Evolutionary conservation across 2,113 vertebrate species (phyloP).

Genomic region (Salvelinus sp.): DNA sequence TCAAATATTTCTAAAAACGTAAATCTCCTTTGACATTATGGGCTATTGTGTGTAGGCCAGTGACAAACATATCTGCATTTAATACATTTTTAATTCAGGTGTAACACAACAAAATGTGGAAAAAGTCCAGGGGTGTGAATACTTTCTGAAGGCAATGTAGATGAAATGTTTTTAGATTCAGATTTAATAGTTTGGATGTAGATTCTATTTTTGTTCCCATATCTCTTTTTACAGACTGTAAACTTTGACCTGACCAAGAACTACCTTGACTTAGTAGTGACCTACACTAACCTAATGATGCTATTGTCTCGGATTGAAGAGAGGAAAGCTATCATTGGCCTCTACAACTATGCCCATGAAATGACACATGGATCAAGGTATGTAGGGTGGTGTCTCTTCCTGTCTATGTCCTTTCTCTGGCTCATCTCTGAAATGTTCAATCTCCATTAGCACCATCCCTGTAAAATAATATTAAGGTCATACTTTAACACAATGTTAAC

Average conservation of each 20-base stretch:
- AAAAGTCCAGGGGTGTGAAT: too few species aligned
- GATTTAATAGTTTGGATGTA: neutral
- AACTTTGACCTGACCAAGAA: slow-evolving; percentile 99
- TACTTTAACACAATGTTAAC: neutral
- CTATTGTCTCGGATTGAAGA: slow-evolving; percentile 97
- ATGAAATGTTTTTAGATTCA: too few species aligned
- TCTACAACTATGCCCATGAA: slow-evolving; percentile 98
- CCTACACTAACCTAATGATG: slow-evolving; percentile 97
- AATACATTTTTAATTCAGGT: too few species aligned
- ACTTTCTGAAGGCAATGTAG: too few species aligned
- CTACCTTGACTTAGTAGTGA: slow-evolving; percentile 97
- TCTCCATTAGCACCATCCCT: too few species aligned
- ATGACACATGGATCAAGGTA: slow-evolving; percentile 98
- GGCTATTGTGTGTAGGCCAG: too few species aligned
- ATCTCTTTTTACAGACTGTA: slow-evolving; percentile 81
- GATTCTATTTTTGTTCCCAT: neutral
- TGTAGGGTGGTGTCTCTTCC: neutral
- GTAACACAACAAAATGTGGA: too few species aligned
- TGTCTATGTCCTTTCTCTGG: neutral
- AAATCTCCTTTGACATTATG: too few species aligned
- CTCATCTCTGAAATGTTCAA: too few species aligned
- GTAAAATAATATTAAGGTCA: too few species aligned
- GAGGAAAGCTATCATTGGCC: slow-evolving; percentile 95
- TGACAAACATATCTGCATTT: too few species aligned
- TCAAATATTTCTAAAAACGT: too few species aligned